Evolutionary conservation across 92 coral and sea anemone genomes (phyloP), one percentile per base, ranked within the genome.

Genomic region (Metridium senile): DNA sequence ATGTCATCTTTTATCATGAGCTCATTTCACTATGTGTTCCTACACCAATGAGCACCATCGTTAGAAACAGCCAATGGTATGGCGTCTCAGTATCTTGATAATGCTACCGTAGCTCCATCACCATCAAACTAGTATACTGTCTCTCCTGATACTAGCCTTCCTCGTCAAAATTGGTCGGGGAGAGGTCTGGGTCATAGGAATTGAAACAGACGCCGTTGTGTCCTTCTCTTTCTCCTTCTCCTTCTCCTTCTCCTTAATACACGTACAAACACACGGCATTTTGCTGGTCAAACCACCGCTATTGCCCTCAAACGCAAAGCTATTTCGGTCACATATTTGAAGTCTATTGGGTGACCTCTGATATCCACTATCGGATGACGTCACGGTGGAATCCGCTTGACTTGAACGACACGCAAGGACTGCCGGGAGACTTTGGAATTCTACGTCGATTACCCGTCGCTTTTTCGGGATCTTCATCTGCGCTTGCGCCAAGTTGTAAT

Each of bases 401-500:
- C 97, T 92, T 49, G 93, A 85, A 26, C 97, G 85, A 74, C 85
- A 85, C 52, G 90, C 93, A 9, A 92, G 77, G 56, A 92, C 90
- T 16, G 93, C 45, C 23, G 91, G 97, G 35, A 92, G 77, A 61
- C 87, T 92, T 62, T 92, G 93, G 58, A 66, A 89, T 29, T 92
- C 93, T 11, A 92, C 97, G 64, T 92, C 97, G 63, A 92, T 85
- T 35, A 72, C 89, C 20, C 81, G 68, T 8, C 83, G 79, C 22
- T 96, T 96, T 64, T 86, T 82, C 10, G 99, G 99, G 30, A 96
- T 84, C 82, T 86, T 96, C 22, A 96, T 87, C 74, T 91, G 97
- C 19, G 99, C 99, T 70, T 96, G 99, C 59, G 99, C 99, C 33
- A 93, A 88, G 66, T 91, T 96, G 74, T 96, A 96, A 59, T 89